These are phyloP conservation scores for Drosophila nigricruria DNA, from an alignment of 2,888 invertebrate genomes.

Conservation along the genomic window DNA sequence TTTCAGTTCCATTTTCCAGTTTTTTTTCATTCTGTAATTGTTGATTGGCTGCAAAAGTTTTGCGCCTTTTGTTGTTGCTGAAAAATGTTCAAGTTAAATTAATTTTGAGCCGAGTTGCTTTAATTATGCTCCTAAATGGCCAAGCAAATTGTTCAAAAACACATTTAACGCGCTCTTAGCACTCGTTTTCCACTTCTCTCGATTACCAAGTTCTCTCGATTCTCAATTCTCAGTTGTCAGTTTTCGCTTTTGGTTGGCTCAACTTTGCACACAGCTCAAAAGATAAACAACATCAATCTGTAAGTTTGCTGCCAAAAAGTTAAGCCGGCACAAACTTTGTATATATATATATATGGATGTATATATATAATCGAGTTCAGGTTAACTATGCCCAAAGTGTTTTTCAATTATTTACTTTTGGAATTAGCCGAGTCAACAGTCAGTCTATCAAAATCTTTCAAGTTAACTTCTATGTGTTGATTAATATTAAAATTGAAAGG, in stretches of 20 bases:
- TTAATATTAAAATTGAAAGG: neutral
- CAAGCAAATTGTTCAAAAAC: slow-evolving; percentile 58
- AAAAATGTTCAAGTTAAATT: slow-evolving; percentile 66
- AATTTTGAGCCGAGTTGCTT: slow-evolving; percentile 68
- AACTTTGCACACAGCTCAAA: slow-evolving; percentile 48
- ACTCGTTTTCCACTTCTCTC: slow-evolving; percentile 15
- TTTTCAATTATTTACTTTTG: slow-evolving; percentile 52
- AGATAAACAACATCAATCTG: slow-evolving; percentile 73
- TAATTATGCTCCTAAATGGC: slow-evolving; percentile 74
- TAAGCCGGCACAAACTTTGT: slow-evolving; percentile 19
- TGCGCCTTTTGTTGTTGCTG: slow-evolving; percentile 24
- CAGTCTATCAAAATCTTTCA: slow-evolving; percentile 9
- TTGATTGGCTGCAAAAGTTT: slow-evolving; percentile 55
- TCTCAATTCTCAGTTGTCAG: slow-evolving; percentile 15
- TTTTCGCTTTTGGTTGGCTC: slow-evolving; percentile 23
- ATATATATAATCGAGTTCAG: slow-evolving; percentile 9
- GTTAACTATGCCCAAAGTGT: slow-evolving; percentile 32
- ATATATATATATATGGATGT: slow-evolving; percentile 3
- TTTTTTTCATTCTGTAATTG: slow-evolving; percentile 19
- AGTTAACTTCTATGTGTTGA: neutral
- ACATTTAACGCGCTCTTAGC: slow-evolving; percentile 53
- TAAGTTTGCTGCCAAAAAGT: slow-evolving; percentile 51
- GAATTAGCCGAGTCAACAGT: slow-evolving; percentile 34
- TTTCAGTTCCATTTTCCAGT: slow-evolving; percentile 7
- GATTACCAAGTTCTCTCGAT: slow-evolving; percentile 8